phyloP scores from a whole-genome alignment of 2,888 invertebrate genomes.

The Dasypogon diadema region DNA sequence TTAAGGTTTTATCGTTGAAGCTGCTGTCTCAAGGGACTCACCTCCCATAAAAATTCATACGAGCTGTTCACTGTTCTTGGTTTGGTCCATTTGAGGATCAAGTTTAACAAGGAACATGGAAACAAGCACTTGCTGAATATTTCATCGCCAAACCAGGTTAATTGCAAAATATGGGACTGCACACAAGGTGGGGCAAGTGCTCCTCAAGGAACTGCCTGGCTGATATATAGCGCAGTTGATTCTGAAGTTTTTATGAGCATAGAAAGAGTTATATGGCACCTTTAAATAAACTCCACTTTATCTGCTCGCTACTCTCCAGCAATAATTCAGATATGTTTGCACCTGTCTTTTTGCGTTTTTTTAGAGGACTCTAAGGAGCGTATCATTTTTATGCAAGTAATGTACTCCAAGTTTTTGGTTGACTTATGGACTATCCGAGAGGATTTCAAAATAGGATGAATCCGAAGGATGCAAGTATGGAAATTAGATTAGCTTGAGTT shows the following conservation, averaged over 20 bases:
- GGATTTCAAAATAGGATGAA: background rate
- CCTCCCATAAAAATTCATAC: slow-evolving; percentile 23
- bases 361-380: background rate
- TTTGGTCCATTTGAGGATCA: slow-evolving; percentile 25
- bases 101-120: background rate
- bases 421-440: background rate
- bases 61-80: background rate
- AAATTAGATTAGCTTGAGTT: slow-evolving; percentile 21
- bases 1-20: slow-evolving; percentile 10
- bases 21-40: background rate
- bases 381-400: slow-evolving; percentile 14
- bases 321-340: background rate
- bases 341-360: background rate
- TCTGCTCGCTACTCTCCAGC: background rate
- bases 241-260: slow-evolving; percentile 8
- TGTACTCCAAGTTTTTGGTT: background rate
- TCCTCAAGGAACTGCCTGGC: slow-evolving; percentile 10
- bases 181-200: background rate
- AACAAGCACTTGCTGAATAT: slow-evolving; percentile 18
- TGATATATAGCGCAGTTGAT: slow-evolving; percentile 18
- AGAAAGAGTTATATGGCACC: slow-evolving; percentile 9
- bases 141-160: slow-evolving; percentile 35
- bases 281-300: slow-evolving; percentile 15
- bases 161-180: slow-evolving; percentile 31
- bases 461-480: slow-evolving; percentile 1